Evolutionary conservation across 2,888 invertebrate species (phyloP), one percentile per base, ranked within the genome.

Genomic region (Bedellia somnulentella): DNA sequence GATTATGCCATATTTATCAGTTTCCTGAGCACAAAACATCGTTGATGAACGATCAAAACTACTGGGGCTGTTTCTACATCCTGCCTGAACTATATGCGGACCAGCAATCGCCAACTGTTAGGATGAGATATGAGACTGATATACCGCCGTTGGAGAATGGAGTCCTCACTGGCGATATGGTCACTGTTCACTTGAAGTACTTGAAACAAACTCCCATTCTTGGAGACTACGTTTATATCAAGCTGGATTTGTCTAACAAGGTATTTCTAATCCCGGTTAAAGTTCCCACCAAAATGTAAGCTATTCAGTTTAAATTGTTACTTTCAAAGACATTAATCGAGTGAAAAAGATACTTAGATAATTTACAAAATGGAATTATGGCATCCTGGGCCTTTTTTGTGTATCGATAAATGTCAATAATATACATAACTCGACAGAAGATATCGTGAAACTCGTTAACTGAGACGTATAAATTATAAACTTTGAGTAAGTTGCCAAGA

Each of bases 131-230:
- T 2, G 21, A 49, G 1, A 44, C 52, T 8, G 61, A 66, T 17
- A 57, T 66, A 1, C 44, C 58, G 0, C 53, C 56, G n/a, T 57
- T 78, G 24, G 45, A 50, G 2, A 47, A 44, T 1, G 80, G 80
- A 1, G 49, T 75, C 8, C 57, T 83, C 9, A 78, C 79, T 0
- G 64, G 75, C 35, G 73, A 80, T 34, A 52, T 79, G 44, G 64
- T 82, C 35, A 62, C 77, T 10, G 54, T 64, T 4, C 68, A 75
- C 37, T 68, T 80, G 10, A 66, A 70, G 4, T 80, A 78, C 44
- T 52, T 82, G 22, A 78, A 70, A 34, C 60, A 68, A 24, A 68
- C 70, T 1, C 82, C 82, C 0, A 76, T 79, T 37, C 56, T 73
- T 15, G 64, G 68, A 26, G 73, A 77, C 43, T 79, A 55, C 32